These are phyloP conservation scores for Aphelenchoides fujianensis DNA, from an alignment of 1,140 invertebrate species.

Conservation along the genomic window DNA sequence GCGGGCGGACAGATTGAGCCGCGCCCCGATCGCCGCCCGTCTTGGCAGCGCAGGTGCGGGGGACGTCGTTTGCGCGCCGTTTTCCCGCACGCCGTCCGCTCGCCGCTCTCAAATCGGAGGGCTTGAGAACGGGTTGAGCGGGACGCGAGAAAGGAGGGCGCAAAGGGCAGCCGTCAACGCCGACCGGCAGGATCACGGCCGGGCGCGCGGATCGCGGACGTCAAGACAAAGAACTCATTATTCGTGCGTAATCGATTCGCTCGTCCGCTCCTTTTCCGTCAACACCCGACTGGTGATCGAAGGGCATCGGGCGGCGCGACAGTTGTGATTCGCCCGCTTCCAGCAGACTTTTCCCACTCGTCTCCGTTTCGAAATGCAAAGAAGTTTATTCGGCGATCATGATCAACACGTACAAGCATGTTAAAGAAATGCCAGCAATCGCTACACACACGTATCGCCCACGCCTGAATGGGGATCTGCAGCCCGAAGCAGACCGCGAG, in stretches of 20 bases:
- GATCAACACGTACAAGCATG: constrained; percentile 15
- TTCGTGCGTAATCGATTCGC: not conserved
- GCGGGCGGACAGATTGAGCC: not conserved
- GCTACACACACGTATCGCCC: constrained; percentile 12
- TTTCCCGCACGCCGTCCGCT: not conserved
- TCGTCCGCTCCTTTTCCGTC: too few relatives aligned
- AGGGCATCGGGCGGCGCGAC: too few relatives aligned
- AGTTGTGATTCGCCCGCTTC: not conserved
- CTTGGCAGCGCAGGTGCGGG: not conserved
- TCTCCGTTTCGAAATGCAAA: not conserved
- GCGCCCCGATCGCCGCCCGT: not conserved
- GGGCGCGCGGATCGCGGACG: not conserved
- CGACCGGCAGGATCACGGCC: not conserved
- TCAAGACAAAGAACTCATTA: constrained; percentile 1
- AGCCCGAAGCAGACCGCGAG: not conserved
- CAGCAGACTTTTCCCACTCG: not conserved
- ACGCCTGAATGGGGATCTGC: constrained; percentile 15
- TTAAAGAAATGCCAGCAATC: constrained; percentile 16
- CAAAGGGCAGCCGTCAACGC: too few relatives aligned
- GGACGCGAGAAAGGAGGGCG: too few relatives aligned
- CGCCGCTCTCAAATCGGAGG: not conserved
- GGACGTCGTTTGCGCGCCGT: too few relatives aligned
- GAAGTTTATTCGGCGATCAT: constrained; percentile 18
- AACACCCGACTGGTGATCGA: too few relatives aligned
- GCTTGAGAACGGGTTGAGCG: not conserved